phyloP scores from a whole-genome alignment of 1,140 invertebrate species.

The Temnothorax nylanderi region DNA sequence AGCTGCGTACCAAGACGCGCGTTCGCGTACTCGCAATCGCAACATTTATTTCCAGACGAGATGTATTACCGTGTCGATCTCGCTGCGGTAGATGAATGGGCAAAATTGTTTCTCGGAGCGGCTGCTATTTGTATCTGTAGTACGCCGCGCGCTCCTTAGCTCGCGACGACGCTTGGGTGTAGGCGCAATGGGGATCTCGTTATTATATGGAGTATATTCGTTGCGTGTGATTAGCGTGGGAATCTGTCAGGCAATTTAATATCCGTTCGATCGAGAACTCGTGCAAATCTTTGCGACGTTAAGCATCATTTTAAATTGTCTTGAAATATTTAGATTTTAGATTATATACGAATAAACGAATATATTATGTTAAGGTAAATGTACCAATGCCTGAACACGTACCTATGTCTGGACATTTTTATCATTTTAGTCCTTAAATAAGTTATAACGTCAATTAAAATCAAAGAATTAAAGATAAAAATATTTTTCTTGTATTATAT shows the following conservation, averaged over 20 bases:
- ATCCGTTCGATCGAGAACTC: no score
- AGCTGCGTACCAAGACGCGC: slow-evolving; percentile 13
- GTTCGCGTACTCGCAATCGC: slow-evolving; percentile 26
- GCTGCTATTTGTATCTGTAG: slow-evolving; percentile 52
- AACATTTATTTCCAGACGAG: slow-evolving; percentile 50
- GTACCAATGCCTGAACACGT: no score
- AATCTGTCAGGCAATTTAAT: background rate
- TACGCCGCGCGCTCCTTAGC: background rate
- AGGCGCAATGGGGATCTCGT: background rate
- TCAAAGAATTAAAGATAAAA: no score
- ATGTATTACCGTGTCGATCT: slow-evolving; percentile 52
- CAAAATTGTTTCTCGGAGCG: slow-evolving; percentile 49
- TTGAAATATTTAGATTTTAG: background rate
- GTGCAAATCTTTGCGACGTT: background rate
- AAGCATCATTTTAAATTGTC: background rate
- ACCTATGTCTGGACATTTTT: no score
- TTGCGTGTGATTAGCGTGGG: background rate
- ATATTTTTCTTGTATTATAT: no score
- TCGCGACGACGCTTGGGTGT: background rate
- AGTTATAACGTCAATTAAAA: no score
- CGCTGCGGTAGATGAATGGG: slow-evolving; percentile 30
- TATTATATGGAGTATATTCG: slow-evolving; percentile 27
- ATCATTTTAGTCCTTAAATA: no score
- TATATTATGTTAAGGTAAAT: background rate
- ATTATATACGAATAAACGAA: background rate